Base-by-base conservation (phyloP, 1,140 invertebrate genomes). In the Drosophila nigrodunni region DNA sequence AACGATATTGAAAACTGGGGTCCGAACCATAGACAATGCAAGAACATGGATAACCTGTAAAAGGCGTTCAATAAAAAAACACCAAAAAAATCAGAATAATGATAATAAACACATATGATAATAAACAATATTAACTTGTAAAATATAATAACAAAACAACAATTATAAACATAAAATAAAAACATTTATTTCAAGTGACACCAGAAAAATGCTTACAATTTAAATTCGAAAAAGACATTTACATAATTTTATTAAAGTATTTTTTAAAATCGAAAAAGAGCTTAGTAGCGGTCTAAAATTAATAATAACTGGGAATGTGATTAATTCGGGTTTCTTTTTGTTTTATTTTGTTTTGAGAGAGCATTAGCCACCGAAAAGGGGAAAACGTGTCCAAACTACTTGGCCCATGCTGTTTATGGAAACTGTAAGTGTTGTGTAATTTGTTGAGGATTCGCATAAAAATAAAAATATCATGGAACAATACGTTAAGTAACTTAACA, bases 21-120 rank as follows among this genome's bases (percentile, higher is more conserved):
- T 92, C 91, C 85, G 91, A 88, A 72, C 73, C 91, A 77, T 92
- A 92, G 68, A 83, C 91, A 90, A 92, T 83, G 79, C 91, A 92
- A 80, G 80, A 81, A 78, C 91, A 92, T 52, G 91, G 91, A 86
- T 91, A 92, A 78, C 88, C 91, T 88, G 83, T 74, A 89, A 88
- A 67, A 67, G 83, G 83, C 55, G 85, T 88, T 92, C 68, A 62
- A 68, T 65, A 59, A 69, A 64, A 30, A 85, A 76, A 85, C 73
- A 74, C 72, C 72, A 7, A 58, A 70, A 70, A 47, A 57, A 25
- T 69, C 79, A 39, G 65, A 59, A 70, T 60, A 67, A 65, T 18
- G 66, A 68, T 34, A 60, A 75, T 68, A 73, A 80, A 81, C 50
- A 49, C 18, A 10, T 50, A 65, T 65, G 5, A 47, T 15, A 65